Evolutionary conservation across 2,113 vertebrate species (phyloP).

Genomic region (Phylloscopus whistleri): DNA sequence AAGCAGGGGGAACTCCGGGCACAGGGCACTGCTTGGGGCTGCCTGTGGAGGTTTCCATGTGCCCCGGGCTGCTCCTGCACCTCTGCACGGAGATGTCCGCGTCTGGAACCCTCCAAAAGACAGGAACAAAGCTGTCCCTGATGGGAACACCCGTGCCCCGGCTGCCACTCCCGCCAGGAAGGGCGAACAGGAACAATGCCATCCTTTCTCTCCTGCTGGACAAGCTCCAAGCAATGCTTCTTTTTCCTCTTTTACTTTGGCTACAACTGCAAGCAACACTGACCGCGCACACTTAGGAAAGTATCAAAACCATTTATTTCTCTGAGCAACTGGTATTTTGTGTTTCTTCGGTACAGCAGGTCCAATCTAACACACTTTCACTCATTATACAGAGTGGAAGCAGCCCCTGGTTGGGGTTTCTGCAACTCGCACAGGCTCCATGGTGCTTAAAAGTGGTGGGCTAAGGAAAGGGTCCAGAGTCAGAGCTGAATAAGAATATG

Average conservation of each 20-base stretch:
- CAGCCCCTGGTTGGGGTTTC: not conserved
- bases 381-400: not conserved
- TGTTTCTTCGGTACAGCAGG: not conserved
- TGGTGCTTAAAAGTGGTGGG: not conserved
- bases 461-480: not conserved
- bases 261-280: not conserved
- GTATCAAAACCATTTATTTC: not conserved
- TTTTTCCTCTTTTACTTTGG: not conserved
- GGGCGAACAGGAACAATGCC: not conserved
- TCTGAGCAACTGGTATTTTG: not conserved
- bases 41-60: not conserved
- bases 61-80: rapidly evolving
- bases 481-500: not conserved
- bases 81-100: rapidly evolving
- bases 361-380: not conserved
- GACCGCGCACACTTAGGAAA: not conserved
- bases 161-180: not conserved
- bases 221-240: not conserved
- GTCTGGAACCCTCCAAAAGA: not conserved
- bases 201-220: not conserved
- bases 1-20: not conserved
- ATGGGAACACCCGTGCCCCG: not conserved
- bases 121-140: not conserved
- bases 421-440: not conserved
- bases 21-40: rapidly evolving